phyloP scores from a whole-genome alignment of 2,888 invertebrate genomes.

The Euplexia lucipara region DNA sequence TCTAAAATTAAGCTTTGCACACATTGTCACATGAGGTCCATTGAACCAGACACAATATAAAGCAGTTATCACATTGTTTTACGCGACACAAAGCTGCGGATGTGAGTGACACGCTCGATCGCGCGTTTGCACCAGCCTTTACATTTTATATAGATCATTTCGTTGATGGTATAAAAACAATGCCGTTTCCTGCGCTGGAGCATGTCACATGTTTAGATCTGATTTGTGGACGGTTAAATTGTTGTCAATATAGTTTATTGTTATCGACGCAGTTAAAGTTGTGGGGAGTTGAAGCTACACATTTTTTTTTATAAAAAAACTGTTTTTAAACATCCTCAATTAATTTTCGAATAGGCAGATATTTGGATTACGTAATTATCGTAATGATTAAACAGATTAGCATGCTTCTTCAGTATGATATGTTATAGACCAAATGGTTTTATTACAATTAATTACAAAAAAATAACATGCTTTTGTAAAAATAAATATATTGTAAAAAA shows the following conservation, averaged over 20 bases:
- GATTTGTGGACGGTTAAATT: slow-evolving; percentile 40
- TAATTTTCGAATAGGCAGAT: neutral
- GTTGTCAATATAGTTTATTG: slow-evolving; percentile 35
- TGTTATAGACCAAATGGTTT: too few relatives aligned
- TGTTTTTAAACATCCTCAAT: neutral
- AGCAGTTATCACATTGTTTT: slow-evolving; percentile 79
- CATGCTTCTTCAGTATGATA: too few relatives aligned
- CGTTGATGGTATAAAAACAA: slow-evolving; percentile 79
- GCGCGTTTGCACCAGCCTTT: slow-evolving; percentile 74
- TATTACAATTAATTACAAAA: fast-evolving
- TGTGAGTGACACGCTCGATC: slow-evolving; percentile 80
- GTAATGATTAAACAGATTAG: too few relatives aligned
- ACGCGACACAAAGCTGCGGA: slow-evolving; percentile 79
- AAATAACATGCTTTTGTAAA: neutral
- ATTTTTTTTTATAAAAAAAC: neutral
- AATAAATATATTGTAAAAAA: too few relatives aligned
- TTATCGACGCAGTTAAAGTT: neutral
- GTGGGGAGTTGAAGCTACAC: neutral
- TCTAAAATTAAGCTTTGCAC: slow-evolving; percentile 18
- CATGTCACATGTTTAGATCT: slow-evolving; percentile 46
- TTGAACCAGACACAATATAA: slow-evolving; percentile 68
- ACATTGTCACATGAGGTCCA: slow-evolving; percentile 46
- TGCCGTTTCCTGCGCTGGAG: slow-evolving; percentile 73
- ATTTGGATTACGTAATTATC: too few relatives aligned
- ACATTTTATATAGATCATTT: slow-evolving; percentile 71